Evolutionary conservation across 1,140 invertebrate genomes (phyloP).

Genomic region (Drosophila lacteicornis): DNA sequence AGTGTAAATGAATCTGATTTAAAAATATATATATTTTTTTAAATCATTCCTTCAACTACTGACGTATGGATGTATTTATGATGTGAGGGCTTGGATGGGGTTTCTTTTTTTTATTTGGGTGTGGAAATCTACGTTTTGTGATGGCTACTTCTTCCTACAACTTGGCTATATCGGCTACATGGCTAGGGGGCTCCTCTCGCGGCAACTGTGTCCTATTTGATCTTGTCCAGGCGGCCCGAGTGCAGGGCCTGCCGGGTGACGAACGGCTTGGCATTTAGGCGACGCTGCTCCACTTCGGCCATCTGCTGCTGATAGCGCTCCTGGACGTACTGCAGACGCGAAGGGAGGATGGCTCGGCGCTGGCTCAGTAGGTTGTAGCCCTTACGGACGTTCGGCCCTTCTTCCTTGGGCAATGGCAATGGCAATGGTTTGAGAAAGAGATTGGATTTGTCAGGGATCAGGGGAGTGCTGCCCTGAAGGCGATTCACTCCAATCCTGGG

Average conservation of each 20-base stretch:
- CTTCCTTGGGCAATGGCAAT: neutral
- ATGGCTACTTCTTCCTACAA: no score
- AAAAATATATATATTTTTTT: no score
- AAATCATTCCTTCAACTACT: no score
- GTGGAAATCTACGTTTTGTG: neutral
- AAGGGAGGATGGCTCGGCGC: constrained; percentile 46
- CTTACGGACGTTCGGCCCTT: neutral
- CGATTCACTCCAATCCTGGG: no score
- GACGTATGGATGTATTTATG: no score
- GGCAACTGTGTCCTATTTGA: constrained; percentile 22
- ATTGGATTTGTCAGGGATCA: neutral
- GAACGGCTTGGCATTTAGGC: constrained; percentile 33
- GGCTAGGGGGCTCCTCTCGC: neutral
- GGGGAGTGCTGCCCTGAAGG: neutral
- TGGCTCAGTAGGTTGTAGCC: constrained; percentile 44
- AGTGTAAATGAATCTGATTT: no score
- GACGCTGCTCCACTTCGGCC: constrained; percentile 32
- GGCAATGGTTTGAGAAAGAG: neutral
- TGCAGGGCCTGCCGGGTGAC: constrained; percentile 41
- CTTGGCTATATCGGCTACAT: no score
- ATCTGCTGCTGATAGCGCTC: constrained; percentile 45
- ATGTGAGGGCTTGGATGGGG: no score
- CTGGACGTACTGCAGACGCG: constrained; percentile 53
- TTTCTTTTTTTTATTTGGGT: no score
- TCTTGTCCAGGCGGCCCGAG: constrained; percentile 50